These are phyloP conservation scores for Scatophagus argus DNA, from an alignment of 2,113 vertebrate species.

Conservation along the genomic window DNA sequence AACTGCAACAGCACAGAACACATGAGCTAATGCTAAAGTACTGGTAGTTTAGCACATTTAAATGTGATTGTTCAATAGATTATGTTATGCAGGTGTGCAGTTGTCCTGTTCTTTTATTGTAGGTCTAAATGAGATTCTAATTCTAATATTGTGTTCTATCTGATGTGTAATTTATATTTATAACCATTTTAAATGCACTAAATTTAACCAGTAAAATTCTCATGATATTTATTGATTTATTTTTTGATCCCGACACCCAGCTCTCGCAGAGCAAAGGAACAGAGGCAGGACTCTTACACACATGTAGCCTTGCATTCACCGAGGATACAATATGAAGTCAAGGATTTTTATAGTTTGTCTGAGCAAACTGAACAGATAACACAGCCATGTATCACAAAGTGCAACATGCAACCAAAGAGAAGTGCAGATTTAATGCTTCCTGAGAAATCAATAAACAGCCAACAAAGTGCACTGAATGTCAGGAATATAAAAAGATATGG, in stretches of 20 bases:
- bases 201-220: background rate
- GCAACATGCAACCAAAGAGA: background rate
- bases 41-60: background rate
- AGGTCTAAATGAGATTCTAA: background rate
- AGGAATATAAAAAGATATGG: background rate
- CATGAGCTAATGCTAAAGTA: background rate
- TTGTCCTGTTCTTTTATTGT: background rate
- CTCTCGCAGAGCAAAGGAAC: background rate
- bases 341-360: conserved; percentile 3
- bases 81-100: background rate
- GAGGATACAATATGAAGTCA: background rate
- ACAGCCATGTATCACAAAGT: background rate
- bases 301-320: conserved; percentile 4
- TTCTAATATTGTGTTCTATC: background rate
- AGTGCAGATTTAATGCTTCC: background rate
- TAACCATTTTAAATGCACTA: background rate
- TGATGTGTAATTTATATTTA: background rate
- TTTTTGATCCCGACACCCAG: background rate
- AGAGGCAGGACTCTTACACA: conserved; percentile 2
- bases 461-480: background rate
- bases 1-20: no score
- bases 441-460: conserved; percentile 1
- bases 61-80: background rate
- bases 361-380: background rate
- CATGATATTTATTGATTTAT: background rate